A percentile compares a stretch with the other conserved stretches of the same genome.
These are phyloP conservation scores for Ceyx cyanopectus DNA, from an alignment of 2,113 vertebrate species.

Conservation along the genomic window DNA sequence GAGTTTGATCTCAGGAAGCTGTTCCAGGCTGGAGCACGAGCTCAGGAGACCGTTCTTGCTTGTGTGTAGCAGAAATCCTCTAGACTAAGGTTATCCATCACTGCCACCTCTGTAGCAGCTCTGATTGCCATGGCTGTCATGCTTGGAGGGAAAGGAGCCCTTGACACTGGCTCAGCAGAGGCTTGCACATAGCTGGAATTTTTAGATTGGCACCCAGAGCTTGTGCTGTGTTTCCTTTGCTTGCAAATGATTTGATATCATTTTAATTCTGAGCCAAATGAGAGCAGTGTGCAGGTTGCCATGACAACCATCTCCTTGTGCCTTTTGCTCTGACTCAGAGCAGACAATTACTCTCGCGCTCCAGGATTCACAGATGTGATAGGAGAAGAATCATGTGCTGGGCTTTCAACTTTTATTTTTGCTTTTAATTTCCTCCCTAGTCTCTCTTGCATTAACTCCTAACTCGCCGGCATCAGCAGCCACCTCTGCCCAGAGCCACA, in stretches of 20 bases:
- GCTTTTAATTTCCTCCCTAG: slow-evolving; percentile 54
- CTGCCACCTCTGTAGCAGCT: neutral
- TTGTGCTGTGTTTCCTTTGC: slow-evolving; percentile 41
- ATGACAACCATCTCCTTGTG: slow-evolving; percentile 80
- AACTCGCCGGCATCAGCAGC: neutral
- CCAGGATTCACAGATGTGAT: slow-evolving; percentile 64
- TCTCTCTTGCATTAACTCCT: slow-evolving; percentile 52
- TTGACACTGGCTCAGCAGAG: slow-evolving; percentile 30
- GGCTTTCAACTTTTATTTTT: slow-evolving; percentile 42
- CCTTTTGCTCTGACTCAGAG: slow-evolving; percentile 77
- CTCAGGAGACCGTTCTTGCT: neutral
- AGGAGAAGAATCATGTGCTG: slow-evolving; percentile 55
- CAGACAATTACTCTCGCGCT: slow-evolving; percentile 73
- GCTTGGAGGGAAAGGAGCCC: slow-evolving; percentile 3
- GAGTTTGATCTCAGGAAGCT: neutral
- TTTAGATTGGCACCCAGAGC: neutral
- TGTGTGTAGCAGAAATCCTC: neutral
- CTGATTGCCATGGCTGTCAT: neutral
- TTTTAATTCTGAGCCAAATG: slow-evolving; percentile 80
- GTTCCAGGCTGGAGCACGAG: slow-evolving; percentile 3
- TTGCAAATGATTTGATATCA: slow-evolving; percentile 76
- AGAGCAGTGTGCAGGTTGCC: slow-evolving; percentile 75
- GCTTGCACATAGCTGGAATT: neutral
- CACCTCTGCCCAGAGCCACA: neutral
- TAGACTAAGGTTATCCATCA: neutral